A percentile compares a stretch with the other conserved stretches of the same genome.
These are phyloP conservation scores for Aythya baeri DNA, from an alignment of 2,113 vertebrate genomes.

Conservation along the genomic window DNA sequence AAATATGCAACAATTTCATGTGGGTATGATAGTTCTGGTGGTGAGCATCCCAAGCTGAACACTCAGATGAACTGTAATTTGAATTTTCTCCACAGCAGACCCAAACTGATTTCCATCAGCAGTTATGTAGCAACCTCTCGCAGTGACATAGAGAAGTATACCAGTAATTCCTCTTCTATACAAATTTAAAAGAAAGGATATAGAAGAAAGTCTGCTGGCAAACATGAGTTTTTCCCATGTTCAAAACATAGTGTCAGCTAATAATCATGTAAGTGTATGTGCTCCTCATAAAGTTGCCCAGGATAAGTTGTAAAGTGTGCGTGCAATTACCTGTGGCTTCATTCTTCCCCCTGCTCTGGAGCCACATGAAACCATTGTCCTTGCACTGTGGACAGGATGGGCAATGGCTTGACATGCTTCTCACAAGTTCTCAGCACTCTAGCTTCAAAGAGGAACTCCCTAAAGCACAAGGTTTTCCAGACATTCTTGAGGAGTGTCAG, in stretches of 20 bases:
- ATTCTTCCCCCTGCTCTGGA: background rate
- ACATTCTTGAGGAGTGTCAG: background rate
- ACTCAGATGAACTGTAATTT: background rate
- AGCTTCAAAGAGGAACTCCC: background rate
- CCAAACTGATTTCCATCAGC: background rate
- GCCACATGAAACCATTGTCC: background rate
- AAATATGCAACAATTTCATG: slow-evolving; percentile 10
- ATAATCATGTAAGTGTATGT: background rate
- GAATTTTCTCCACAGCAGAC: background rate
- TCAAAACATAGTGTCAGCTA: background rate
- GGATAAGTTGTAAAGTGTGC: background rate
- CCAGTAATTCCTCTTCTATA: background rate
- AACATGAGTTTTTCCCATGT: background rate
- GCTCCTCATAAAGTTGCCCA: background rate
- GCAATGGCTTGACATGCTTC: background rate
- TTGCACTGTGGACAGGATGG: background rate
- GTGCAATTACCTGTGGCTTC: background rate
- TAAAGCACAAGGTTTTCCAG: background rate
- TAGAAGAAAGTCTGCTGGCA: background rate
- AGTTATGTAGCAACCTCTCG: background rate
- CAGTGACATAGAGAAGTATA: background rate
- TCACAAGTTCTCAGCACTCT: background rate
- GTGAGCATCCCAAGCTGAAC: background rate
- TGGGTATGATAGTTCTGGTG: background rate
- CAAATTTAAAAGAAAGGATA: background rate